Evolutionary conservation across 2,797 vertebrate species (phyloP).

Genomic region (Aselliscus stoliczkanus): DNA sequence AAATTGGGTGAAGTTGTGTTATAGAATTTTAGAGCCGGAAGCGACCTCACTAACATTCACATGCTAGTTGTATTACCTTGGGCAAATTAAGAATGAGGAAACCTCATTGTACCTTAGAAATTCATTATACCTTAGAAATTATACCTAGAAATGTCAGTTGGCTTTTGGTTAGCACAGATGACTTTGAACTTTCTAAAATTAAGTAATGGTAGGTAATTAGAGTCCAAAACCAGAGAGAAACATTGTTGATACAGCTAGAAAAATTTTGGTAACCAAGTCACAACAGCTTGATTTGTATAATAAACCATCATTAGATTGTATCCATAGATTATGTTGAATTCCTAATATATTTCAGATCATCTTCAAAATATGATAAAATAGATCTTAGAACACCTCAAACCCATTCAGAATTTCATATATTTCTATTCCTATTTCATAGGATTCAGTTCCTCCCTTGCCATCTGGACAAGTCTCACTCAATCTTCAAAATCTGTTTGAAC

Average conservation of each 20-base stretch:
- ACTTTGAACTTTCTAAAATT: background rate
- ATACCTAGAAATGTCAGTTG: background rate
- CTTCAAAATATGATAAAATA: background rate
- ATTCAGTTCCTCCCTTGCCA: background rate
- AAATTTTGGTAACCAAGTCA: background rate
- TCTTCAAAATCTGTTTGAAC: background rate
- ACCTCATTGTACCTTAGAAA: background rate
- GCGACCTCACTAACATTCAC: background rate
- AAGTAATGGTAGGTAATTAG: background rate
- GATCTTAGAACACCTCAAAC: background rate
- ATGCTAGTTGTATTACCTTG: background rate
- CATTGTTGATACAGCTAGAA: background rate
- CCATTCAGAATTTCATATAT: background rate
- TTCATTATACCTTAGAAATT: constrained; percentile 10
- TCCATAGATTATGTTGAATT: background rate
- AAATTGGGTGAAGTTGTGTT: background rate
- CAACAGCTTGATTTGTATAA: background rate
- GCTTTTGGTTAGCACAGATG: background rate
- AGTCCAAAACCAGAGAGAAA: background rate
- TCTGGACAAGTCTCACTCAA: background rate
- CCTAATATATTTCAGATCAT: background rate
- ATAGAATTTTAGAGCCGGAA: background rate
- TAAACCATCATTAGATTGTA: background rate
- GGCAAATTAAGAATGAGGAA: background rate
- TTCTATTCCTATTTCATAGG: background rate